phyloP scores from a whole-genome alignment of 2,113 vertebrate species.

The Syngnathoides biaculeatus region DNA sequence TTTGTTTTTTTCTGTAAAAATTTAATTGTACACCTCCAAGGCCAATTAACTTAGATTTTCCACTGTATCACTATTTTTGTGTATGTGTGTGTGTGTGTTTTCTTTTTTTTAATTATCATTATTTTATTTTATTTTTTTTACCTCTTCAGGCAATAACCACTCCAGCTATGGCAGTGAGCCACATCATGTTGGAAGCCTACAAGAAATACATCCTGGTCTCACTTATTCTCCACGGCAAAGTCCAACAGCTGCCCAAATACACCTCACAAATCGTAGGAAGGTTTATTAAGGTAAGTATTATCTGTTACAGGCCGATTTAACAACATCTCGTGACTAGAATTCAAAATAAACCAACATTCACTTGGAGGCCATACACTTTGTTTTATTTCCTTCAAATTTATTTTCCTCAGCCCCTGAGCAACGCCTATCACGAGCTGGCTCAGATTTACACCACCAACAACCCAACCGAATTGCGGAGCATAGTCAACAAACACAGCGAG shows the following conservation, averaged over 20 bases:
- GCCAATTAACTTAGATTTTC: too few relatives aligned
- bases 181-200: constrained; percentile 99
- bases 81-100: too few relatives aligned
- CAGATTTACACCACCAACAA: constrained; percentile 97
- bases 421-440: constrained; percentile 94
- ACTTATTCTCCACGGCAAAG: constrained; percentile 97
- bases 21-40: too few relatives aligned
- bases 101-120: too few relatives aligned
- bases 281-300: constrained; percentile 88
- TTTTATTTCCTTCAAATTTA: background rate
- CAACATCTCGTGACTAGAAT: background rate
- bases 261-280: constrained; percentile 97
- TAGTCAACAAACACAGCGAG: constrained; percentile 94
- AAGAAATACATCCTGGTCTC: constrained; percentile 99
- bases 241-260: constrained; percentile 96
- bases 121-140: background rate
- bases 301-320: background rate
- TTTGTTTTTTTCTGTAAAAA: too few relatives aligned
- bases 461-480: constrained; percentile 85
- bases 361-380: background rate
- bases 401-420: constrained; percentile 87
- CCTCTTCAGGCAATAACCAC: constrained; percentile 89
- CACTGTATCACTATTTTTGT: too few relatives aligned
- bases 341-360: background rate
- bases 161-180: constrained; percentile 98